These are phyloP conservation scores for Eulacestoma nigropectus DNA, from an alignment of 2,113 vertebrate genomes.

Conservation along the genomic window DNA sequence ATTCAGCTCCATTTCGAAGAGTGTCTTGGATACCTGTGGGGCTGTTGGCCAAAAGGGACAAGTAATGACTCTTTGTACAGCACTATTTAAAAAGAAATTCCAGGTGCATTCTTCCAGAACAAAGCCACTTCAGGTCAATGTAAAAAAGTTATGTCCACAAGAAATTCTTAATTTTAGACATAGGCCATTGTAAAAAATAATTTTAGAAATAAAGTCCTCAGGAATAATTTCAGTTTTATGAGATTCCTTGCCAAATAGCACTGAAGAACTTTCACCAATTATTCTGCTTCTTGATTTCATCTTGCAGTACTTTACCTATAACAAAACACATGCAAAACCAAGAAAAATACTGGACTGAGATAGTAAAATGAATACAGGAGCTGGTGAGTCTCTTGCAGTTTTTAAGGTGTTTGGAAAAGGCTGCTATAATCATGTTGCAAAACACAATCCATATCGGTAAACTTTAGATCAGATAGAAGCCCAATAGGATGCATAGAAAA, in stretches of 20 bases:
- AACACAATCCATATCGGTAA: neutral
- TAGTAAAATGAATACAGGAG: neutral
- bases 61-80: neutral
- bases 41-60: neutral
- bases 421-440: neutral
- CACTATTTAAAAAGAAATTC: neutral
- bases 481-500: neutral
- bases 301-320: neutral
- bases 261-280: neutral
- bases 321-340: neutral
- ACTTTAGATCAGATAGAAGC: neutral
- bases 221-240: neutral
- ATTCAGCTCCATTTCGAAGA: neutral
- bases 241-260: neutral
- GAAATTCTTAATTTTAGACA: neutral
- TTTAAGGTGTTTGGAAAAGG: neutral
- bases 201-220: neutral
- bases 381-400: neutral
- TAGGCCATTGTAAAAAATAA: neutral
- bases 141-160: neutral
- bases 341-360: neutral
- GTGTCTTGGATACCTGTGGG: neutral
- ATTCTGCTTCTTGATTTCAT: neutral
- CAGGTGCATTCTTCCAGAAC: neutral
- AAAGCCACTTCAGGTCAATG: neutral